phyloP scores from a whole-genome alignment of 2,888 invertebrate species.

The Leptinotarsa peninsularis region DNA sequence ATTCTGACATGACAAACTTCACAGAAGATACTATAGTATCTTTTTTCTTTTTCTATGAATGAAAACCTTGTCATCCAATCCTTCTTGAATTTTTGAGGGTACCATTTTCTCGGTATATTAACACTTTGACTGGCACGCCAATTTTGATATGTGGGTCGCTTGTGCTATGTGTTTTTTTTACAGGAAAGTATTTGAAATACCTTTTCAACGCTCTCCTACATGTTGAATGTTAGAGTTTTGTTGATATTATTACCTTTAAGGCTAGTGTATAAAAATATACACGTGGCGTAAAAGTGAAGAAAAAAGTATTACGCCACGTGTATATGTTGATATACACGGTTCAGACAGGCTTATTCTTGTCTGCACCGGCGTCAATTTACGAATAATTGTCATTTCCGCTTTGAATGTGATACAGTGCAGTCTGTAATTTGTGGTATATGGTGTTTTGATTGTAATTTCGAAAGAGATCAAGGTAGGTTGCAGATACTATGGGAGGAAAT shows the following conservation, averaged over 20 bases:
- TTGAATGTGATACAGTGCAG: constrained; percentile 6
- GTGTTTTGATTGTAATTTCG: not conserved
- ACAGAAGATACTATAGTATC: too few species aligned
- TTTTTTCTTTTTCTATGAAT: too few species aligned
- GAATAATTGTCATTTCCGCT: constrained; percentile 3
- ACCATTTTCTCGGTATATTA: not conserved
- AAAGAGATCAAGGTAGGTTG: not conserved
- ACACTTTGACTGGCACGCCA: not conserved
- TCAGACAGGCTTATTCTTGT: not conserved
- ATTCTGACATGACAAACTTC: too few species aligned
- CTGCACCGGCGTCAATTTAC: not conserved
- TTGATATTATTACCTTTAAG: not conserved
- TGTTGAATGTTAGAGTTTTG: not conserved
- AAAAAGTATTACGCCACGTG: constrained; percentile 1
- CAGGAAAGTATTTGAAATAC: not conserved
- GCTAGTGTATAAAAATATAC: not conserved
- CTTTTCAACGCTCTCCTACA: constrained; percentile 7
- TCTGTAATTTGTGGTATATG: not conserved
- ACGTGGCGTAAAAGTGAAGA: constrained; percentile 2
- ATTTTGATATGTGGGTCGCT: constrained; percentile 1
- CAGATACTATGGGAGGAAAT: constrained; percentile 10
- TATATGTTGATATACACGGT: constrained; percentile 1
- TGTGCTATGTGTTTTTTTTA: not conserved
- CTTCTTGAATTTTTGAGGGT: too few species aligned
- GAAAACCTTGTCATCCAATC: too few species aligned